Percentiles rank a stretch among this genome's conserved stretches.
Evolutionary conservation across 53 echinoderm and acorn worm species (phyloP).

Genomic region (Antedon mediterranea): DNA sequence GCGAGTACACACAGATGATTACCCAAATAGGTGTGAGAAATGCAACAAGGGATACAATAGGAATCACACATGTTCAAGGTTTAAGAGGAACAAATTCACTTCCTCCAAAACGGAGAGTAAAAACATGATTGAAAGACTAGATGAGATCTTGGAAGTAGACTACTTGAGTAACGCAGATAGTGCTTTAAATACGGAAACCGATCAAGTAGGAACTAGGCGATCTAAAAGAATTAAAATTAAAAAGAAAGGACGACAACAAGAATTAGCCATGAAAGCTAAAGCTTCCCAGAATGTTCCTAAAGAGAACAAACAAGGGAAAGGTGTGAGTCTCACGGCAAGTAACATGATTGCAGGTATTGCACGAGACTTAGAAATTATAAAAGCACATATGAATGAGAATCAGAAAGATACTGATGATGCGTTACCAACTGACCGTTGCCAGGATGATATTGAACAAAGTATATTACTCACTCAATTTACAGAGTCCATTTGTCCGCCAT

Average conservation of each 20-base stretch:
- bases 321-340: background rate
- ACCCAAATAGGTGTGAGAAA: slow-evolving; percentile 53
- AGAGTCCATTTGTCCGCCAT: background rate
- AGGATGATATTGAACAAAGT: background rate
- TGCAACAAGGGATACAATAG: slow-evolving; percentile 81
- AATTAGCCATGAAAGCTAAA: background rate
- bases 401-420: background rate
- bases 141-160: background rate
- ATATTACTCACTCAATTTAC: background rate
- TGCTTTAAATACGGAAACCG: background rate
- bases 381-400: background rate
- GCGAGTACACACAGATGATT: slow-evolving; percentile 72
- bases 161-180: background rate
- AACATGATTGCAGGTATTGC: background rate
- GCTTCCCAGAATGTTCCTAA: background rate
- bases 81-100: background rate
- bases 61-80: background rate
- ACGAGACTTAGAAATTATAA: background rate
- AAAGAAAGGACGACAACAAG: background rate
- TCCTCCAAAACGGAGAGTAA: background rate
- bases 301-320: background rate
- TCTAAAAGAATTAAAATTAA: background rate
- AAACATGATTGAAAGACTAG: background rate
- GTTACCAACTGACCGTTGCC: background rate
- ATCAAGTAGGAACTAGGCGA: background rate